Base-by-base conservation (phyloP, 1,140 invertebrate genomes). In the Aplysia californica region DNA sequence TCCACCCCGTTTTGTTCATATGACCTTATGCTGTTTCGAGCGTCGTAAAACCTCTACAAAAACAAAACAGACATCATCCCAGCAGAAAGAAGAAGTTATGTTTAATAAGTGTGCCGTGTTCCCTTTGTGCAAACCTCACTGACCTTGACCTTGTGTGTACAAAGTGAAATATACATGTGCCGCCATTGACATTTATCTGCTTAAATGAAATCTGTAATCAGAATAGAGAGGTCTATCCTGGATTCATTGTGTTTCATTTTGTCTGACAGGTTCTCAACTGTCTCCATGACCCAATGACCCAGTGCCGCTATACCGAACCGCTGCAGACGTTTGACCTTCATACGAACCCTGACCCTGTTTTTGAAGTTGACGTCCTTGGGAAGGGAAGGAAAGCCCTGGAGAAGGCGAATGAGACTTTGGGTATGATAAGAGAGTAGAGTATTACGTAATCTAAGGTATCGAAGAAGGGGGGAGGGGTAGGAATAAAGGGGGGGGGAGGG, bases 201-300 rank as follows among this genome's bases (percentile, higher is more conserved):
- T n/a, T n/a, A n/a, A n/a, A n/a, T n/a, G n/a, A n/a, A n/a, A n/a
- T n/a, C n/a, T n/a, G n/a, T n/a, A n/a, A n/a, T n/a, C n/a, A n/a
- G n/a, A n/a, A n/a, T n/a, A n/a, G n/a, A n/a, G n/a, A n/a, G n/a
- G n/a, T n/a, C n/a, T n/a, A n/a, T n/a, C n/a, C n/a, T n/a, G n/a
- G n/a, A n/a, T 6, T n/a, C n/a, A 6, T 26, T 23, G 5, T 5
- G n/a, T 6, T 59, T 59, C 4, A 59, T 59, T 4, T 59, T 23
- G 31, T 59, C 39, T 61, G 15, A 3, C 38, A 75, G 58, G 77
- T 87, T 61, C 80, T 87, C 0, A 87, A 92, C 61, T 85, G 90
- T 20, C 89, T 98, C 1, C 93, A 96, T 89, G 96, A 98, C 90
- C 90, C 90, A 77, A 96, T 96, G 95, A 95, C 94, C 80, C 94